Evolutionary conservation across 2,888 invertebrate species (phyloP).

Genomic region (Allacma fusca): DNA sequence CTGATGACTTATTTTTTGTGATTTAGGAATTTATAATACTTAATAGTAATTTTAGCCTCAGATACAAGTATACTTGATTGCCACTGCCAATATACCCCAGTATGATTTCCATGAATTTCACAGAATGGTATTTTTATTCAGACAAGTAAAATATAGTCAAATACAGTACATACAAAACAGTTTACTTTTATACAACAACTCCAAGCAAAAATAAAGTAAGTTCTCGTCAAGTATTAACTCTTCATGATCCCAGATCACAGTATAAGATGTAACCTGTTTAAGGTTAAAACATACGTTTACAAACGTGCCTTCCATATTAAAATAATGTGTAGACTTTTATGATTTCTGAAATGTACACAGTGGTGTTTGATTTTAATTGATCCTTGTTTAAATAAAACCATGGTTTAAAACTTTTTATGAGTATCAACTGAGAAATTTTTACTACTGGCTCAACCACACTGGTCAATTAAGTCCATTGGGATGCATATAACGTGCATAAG

Average conservation of each 20-base stretch:
- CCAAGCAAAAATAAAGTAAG: neutral
- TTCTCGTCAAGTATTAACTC: constrained; percentile 2
- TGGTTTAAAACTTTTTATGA: constrained; percentile 20
- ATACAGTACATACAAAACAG: neutral
- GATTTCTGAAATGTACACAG: constrained; percentile 19
- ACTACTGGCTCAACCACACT: constrained; percentile 13
- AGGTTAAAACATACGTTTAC: constrained; percentile 6
- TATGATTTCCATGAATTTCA: constrained; percentile 3
- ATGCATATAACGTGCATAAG: constrained; percentile 3
- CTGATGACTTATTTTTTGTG: constrained; percentile 11
- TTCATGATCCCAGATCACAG: neutral
- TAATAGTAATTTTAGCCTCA: neutral
- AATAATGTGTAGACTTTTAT: neutral
- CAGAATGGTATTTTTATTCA: constrained; percentile 6
- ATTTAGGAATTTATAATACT: neutral
- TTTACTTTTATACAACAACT: neutral
- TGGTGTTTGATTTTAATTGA: constrained; percentile 24
- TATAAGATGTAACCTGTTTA: neutral
- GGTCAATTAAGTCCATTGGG: constrained; percentile 21
- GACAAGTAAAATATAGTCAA: neutral
- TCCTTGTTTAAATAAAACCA: constrained; percentile 26
- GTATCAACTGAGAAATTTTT: constrained; percentile 9
- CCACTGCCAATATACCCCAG: constrained; percentile 9
- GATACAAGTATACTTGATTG: neutral
- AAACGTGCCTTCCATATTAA: constrained; percentile 10